Conservation (phyloP, 2,113 vertebrate genomes). For the Antechinus flavipes region DNA sequence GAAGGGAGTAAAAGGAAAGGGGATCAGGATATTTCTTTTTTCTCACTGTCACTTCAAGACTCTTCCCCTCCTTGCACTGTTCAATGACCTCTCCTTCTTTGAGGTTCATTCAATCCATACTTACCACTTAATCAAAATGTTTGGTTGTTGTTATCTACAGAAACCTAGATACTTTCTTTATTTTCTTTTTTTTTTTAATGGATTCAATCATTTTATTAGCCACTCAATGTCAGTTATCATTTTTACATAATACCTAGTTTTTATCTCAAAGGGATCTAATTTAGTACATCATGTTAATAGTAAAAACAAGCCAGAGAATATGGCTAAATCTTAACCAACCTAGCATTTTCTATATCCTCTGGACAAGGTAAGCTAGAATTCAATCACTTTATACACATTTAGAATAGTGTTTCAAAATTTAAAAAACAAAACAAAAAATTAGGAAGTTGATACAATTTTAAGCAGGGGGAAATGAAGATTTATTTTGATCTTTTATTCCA, state of each 20-base stretch:
- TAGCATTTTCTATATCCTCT: constrained; percentile 85
- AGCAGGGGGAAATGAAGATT: constrained; percentile 82
- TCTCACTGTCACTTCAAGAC: neutral
- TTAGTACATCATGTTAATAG: constrained; percentile 90
- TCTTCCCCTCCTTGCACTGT: neutral
- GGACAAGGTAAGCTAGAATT: constrained; percentile 84
- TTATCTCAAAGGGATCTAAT: constrained; percentile 86
- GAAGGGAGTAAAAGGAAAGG: too few species aligned
- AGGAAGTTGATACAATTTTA: constrained; percentile 86
- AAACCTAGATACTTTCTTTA: neutral
- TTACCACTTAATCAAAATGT: neutral
- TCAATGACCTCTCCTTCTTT: neutral
- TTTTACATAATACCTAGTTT: constrained; percentile 92
- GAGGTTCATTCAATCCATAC: neutral
- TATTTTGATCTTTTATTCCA: constrained; percentile 79
- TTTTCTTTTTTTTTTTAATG: neutral
- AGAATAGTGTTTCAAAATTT: constrained; percentile 88
- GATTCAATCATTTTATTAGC: constrained; percentile 93
- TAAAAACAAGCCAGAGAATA: constrained; percentile 88
- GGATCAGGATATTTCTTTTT: neutral
- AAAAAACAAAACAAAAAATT: constrained; percentile 77
- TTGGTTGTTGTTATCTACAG: neutral
- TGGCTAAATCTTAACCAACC: constrained; percentile 83
- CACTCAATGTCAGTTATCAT: constrained; percentile 91
- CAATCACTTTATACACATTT: constrained; percentile 84